Evolutionary conservation across 2,113 vertebrate species (phyloP), one percentile per base, ranked within the genome.

Genomic region (Acrocephalus arundinaceus): DNA sequence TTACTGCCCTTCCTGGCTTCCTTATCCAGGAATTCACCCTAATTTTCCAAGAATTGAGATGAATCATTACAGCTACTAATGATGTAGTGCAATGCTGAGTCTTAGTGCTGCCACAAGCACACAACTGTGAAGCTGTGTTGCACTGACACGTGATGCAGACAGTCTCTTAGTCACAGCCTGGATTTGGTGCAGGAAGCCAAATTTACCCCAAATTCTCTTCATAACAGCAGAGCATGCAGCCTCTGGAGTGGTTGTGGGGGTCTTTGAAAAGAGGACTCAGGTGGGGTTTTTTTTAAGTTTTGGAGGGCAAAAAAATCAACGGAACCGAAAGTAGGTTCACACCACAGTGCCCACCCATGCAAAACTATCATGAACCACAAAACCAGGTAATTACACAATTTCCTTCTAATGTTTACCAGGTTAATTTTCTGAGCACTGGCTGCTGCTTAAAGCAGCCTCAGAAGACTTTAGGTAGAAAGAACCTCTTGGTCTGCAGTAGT

Each of bases 261-360:
- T 54, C 61, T 87, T 46, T 84, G 35, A 24, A 65, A 84, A 58
- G 48, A 46, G 48, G 46, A 48, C 23, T 57, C 24, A 4, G 11
- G 4, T 25, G 37, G 19, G 31, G 15, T 80, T 76, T 22, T 22
- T 31, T 63, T 72, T 30, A 55, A 46, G 14, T 51, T 76, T 77
- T 80, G 35, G 31, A 66, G 45, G 43, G 23, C 39, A 71, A 77
- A 45, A 77, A 66, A 63, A 59, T 87, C 84, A 82, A 8, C 43
- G 31, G 70, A 94, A 93, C 65, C 21, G 43, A 91, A 96, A 96
- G 87, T 75, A 81, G 59, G 65, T 75, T 96, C 73, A 75, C 46
- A 66, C 67, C 91, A 63, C 85, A 74, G 25, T 75, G 84, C 61
- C 92, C 89, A 95, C 84, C 89, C 77, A 43, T 94, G 80, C 57